Evolutionary conservation across 2,888 invertebrate genomes (phyloP), one percentile per base, ranked within the genome.

Genomic region (Acleris laterana): DNA sequence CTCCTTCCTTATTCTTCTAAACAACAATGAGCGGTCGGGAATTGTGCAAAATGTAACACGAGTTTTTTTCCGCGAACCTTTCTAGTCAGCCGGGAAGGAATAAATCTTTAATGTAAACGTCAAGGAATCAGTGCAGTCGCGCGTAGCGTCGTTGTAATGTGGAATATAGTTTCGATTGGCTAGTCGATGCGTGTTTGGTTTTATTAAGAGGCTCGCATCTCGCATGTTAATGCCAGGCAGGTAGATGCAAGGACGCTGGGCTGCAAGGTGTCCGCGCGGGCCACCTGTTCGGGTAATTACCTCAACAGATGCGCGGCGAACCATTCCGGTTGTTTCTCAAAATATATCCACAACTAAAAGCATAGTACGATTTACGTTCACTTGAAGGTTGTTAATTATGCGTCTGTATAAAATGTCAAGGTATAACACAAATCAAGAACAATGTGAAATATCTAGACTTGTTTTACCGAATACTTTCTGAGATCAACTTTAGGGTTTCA

Each of bases 21-120:
- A 81, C 82, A 89, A 92, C 88, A 92, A 90, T 87, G 72, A 78
- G 76, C 76, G 76, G 71, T 68, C 75, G 75, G 75, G 78, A 78
- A 88, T 90, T 92, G 93, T 91, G 92, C 92, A 89, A 91, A 91
- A 89, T 87, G 88, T 90, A 86, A 83, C 92, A 79, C 80, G 80
- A 78, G 71, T 79, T 88, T 85, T 32, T 85, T 87, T 82, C 77
- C 76, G 68, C 70, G 73, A 77, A 74, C 82, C 80, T 79, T 82
- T 80, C 71, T 69, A 69, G 71, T 73, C 75, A 71, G 71, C 69
- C 73, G 71, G 70, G 72, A 70, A 74, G 71, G 75, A 75, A 71
- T 68, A 42, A 73, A 73, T 70, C 69, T 69, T 73, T 69, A 68
- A 59, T 70, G 62, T 68, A 63, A 66, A 68, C 63, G 57, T 69